Evolutionary conservation across 35 echinoderm and acorn worm species (phyloP), one percentile per base, ranked within the genome.

Genomic region (Diadema setosum): DNA sequence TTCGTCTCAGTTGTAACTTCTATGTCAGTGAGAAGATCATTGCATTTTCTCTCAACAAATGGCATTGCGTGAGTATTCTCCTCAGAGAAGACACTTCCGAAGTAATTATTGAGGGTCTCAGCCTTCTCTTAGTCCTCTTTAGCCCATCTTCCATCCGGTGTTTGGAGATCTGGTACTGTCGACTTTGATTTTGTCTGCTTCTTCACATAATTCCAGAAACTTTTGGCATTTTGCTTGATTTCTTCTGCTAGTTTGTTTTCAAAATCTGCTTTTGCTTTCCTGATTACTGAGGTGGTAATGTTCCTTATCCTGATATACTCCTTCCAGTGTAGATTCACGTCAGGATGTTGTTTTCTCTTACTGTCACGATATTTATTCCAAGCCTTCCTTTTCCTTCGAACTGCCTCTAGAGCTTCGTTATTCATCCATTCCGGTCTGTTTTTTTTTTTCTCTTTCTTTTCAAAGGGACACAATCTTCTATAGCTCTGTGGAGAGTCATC

Each of bases 151-250:
- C 64, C 42, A 46, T 87, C 65, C 15, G 25, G 18, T 44, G 2
- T 0, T 40, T 64, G 39, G 15, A 87, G 65, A 74, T 87, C 45
- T 18, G 35, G 37, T 18, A 87, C 31, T 42, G 43, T 40, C 42
- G 11, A 17, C 0, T 46, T 74, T 25, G 17, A 0, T 15, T 74
- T 87, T 49, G 39, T 57, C 65, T 88, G 24, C 9, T 14, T 55
- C 16, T 48, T 88, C 15, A 75, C 45, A 75, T 78, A 78, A 55
- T 39, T 88, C 69, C 85, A 88, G 44, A 78, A 88, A 44, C 45
- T 37, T 58, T 88, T 88, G 24, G 26, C 31, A 52, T 80, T 88
- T 17, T 44, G 3, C 52, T 80, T 88, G 4, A 88, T 80, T 80
- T 88, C 86, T 31, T 31, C 46, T 21, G 86, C 67, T 57, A 88